These are phyloP conservation scores for Melanostoma mellinum DNA, from an alignment of 2,888 invertebrate species.

Conservation along the genomic window DNA sequence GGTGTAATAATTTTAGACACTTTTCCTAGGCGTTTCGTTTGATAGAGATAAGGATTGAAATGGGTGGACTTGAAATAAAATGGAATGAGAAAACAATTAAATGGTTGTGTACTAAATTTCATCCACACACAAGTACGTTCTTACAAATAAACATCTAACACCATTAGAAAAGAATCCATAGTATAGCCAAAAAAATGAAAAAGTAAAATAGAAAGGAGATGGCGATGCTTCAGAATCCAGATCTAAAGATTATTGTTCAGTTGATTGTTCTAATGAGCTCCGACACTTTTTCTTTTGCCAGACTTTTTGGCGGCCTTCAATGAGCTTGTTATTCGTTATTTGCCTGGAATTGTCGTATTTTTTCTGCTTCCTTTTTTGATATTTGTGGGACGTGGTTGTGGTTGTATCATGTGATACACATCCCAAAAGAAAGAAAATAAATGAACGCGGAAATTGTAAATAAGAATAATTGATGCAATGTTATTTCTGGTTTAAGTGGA, in stretches of 20 bases:
- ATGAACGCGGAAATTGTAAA: constrained; percentile 40
- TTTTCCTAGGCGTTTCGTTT: constrained; percentile 57
- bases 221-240: constrained; percentile 40
- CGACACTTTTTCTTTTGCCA: constrained; percentile 61
- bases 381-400: not conserved
- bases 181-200: constrained; percentile 13
- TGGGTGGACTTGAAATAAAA: constrained; percentile 27
- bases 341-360: constrained; percentile 3
- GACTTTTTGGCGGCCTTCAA: constrained; percentile 64
- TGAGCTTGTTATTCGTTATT: constrained; percentile 44
- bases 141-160: constrained; percentile 54
- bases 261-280: constrained; percentile 68
- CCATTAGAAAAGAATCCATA: constrained; percentile 33
- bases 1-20: constrained; percentile 69
- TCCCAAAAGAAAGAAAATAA: constrained; percentile 14
- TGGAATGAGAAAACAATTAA: constrained; percentile 62
- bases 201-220: constrained; percentile 27
- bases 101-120: constrained; percentile 62
- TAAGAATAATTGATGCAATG: constrained; percentile 45
- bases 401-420: constrained; percentile 5
- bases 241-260: constrained; percentile 70
- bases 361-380: not conserved
- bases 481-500: constrained; percentile 11
- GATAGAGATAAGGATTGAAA: constrained; percentile 52
- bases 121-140: constrained; percentile 40